Percentiles rank a stretch among this genome's conserved stretches.
Evolutionary conservation across 2,888 invertebrate species (phyloP).

Genomic region (Crossocerus cetratus): DNA sequence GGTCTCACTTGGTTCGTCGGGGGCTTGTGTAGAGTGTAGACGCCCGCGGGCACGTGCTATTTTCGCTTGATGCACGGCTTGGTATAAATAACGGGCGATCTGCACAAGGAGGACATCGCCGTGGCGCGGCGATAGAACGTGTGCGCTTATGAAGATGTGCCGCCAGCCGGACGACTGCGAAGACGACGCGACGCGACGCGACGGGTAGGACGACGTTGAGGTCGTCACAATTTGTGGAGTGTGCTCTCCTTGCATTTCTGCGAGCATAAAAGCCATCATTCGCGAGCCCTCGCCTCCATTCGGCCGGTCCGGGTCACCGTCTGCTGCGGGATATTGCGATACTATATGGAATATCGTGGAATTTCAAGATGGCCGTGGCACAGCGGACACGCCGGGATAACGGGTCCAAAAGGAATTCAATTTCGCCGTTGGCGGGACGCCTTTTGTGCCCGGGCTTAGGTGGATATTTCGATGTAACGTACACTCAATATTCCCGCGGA

Average conservation of each 20-base stretch:
- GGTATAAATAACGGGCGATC: too few species aligned
- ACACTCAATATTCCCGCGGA: not conserved
- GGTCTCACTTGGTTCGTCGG: too few species aligned
- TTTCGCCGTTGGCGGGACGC: conserved; percentile 35
- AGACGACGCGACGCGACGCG: too few species aligned
- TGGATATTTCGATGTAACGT: conserved; percentile 28
- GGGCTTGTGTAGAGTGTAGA: too few species aligned
- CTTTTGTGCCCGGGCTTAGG: conserved; percentile 47
- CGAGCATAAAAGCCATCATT: conserved; percentile 26
- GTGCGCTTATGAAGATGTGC: conserved; percentile 5
- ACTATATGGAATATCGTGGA: conserved; percentile 62
- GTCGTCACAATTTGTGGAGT: conserved; percentile 16
- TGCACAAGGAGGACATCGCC: too few species aligned
- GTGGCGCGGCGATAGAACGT: not conserved
- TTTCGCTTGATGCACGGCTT: too few species aligned
- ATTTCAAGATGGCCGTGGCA: conserved; percentile 61
- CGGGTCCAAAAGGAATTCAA: conserved; percentile 58
- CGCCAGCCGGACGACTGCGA: not conserved
- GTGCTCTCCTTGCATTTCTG: conserved; percentile 3
- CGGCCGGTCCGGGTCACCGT: conserved; percentile 40
- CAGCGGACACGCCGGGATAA: conserved; percentile 25
- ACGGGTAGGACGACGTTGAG: conserved; percentile 11
- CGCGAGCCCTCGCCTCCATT: conserved; percentile 25
- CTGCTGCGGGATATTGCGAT: conserved; percentile 61
- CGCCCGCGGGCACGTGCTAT: too few species aligned